Base-by-base conservation (phyloP, 1,140 invertebrate species). In the Trichogramma pretiosum region DNA sequence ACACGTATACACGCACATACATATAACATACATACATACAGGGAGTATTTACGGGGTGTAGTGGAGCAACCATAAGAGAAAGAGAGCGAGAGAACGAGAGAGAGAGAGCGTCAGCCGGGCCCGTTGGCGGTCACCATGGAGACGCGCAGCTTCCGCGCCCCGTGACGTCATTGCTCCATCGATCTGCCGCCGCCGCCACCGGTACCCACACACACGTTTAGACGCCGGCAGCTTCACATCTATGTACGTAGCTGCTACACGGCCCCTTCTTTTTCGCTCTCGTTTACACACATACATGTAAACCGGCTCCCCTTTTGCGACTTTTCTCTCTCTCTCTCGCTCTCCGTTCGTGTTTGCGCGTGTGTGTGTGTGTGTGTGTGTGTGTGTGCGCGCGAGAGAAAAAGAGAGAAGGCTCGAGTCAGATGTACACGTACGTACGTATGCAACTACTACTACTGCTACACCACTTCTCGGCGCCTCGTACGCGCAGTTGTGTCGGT, bases 101-200 rank as follows among this genome's bases (percentile, higher is more conserved):
- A 32, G 11, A 33, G 30, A n/a, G 32, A 11, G 43, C n/a, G 44
- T 35, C 53, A 59, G 62, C 66, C 65, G 66, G 67, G 64, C 62
- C 59, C 60, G 63, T 70, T 63, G 68, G 68, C 68, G 68, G 68
- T 71, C 63, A 66, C 68, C 68, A 71, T 70, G 65, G 63, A 56
- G 55, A 70, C 67, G 60, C n/a, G n/a, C 68, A 71, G 67, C 64
- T 60, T 71, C 66, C 64, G 62, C 62, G 50, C 62, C 58, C 59
- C 52, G 66, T 69, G 67, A 70, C 68, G 67, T 70, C 68, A 69
- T 59, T 58, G 68, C 68, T 71, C 63, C 67, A 71, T 71, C 68
- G 68, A 71, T 71, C 61, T 64, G 61, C 52, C 41, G 28, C 44
- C 36, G 24, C 45, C 32, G 17, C 24, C 32, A 45, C 36, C n/a